Percentiles rank a stretch among this genome's conserved stretches.
Conservation (phyloP, 2,113 vertebrate genomes). For the Daubentonia madagascariensis region DNA sequence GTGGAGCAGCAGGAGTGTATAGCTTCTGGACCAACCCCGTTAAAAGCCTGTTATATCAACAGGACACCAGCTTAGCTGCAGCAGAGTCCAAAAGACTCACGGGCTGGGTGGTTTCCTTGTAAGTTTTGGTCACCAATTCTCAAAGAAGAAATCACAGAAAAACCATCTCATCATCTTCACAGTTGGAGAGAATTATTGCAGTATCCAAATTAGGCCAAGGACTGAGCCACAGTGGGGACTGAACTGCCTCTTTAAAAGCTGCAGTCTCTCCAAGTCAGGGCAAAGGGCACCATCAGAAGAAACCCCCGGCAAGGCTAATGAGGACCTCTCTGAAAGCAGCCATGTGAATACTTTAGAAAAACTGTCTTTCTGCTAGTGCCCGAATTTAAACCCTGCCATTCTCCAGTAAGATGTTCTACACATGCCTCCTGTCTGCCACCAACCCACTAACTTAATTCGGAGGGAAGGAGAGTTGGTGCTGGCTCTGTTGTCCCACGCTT, state of each 20-base stretch:
- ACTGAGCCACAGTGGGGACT: constrained; percentile 64
- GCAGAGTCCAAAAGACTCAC: constrained; percentile 39
- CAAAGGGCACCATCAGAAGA: constrained; percentile 70
- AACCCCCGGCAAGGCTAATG: constrained; percentile 67
- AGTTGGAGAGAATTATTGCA: constrained; percentile 67
- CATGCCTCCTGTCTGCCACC: neutral
- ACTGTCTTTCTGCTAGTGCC: constrained; percentile 26
- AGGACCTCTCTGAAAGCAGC: constrained; percentile 62
- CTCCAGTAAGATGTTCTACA: constrained; percentile 9
- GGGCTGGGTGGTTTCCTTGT: constrained; percentile 45
- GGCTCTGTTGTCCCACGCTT: neutral
- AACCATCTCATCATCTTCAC: constrained; percentile 67
- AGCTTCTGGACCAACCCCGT: neutral
- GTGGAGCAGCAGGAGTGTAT: neutral
- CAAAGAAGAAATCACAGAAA: constrained; percentile 64
- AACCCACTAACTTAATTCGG: constrained; percentile 43
- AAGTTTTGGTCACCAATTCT: constrained; percentile 60
- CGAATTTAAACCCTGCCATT: constrained; percentile 19
- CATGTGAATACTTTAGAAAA: constrained; percentile 54
- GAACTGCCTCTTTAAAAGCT: constrained; percentile 63
- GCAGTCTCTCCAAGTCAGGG: constrained; percentile 68
- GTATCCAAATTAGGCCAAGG: constrained; percentile 74
- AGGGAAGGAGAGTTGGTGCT: neutral
- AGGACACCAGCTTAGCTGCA: neutral
- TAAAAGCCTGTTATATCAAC: constrained; percentile 14